Percentiles rank a stretch among this genome's conserved stretches.
phyloP scores from a whole-genome alignment of 2,797 vertebrate species.

The Acridotheres tristis region DNA sequence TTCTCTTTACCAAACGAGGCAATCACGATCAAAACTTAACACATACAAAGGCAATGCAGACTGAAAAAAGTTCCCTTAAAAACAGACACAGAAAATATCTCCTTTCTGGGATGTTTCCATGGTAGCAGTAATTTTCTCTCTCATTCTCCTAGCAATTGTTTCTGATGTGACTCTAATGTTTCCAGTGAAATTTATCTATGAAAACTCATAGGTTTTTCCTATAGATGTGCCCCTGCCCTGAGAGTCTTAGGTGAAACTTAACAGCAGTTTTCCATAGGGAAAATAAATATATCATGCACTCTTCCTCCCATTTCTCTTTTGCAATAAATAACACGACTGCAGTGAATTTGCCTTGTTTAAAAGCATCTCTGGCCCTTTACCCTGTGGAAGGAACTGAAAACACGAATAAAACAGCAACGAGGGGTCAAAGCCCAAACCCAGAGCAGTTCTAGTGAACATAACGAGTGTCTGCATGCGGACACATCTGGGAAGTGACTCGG shows the following conservation, averaged over 20 bases:
- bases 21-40: neutral
- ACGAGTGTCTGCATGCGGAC: rapidly evolving
- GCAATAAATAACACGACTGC: neutral
- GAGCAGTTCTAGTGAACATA: rapidly evolving
- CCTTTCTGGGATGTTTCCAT: constrained; percentile 53
- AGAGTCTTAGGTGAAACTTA: neutral
- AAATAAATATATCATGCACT: neutral
- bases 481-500: neutral
- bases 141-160: neutral
- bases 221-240: neutral
- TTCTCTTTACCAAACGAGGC: neutral
- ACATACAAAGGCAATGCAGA: neutral
- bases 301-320: neutral
- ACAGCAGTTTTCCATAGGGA: neutral
- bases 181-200: neutral
- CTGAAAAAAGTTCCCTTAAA: neutral
- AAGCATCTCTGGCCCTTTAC: neutral
- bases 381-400: neutral
- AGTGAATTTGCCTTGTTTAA: neutral
- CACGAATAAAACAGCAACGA: neutral
- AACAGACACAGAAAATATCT: neutral
- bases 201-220: neutral
- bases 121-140: constrained; percentile 35
- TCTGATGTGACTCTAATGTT: neutral
- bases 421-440: neutral